phyloP scores from a whole-genome alignment of 2,797 vertebrate genomes.

The Propithecus deckenii region DNA sequence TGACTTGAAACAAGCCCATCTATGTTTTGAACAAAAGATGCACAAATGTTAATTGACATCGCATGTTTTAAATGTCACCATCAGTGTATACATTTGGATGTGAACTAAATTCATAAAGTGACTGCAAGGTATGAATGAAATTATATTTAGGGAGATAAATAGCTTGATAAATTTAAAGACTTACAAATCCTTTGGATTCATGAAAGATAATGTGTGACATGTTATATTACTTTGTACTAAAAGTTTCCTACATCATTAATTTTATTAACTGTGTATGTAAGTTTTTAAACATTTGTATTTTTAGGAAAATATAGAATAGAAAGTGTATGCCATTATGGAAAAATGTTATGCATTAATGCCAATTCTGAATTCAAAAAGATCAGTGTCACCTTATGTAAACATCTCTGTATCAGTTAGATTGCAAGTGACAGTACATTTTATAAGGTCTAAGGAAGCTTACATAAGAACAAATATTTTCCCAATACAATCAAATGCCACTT shows the following conservation, averaged over 20 bases:
- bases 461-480: conserved; percentile 86
- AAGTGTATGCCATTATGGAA: background rate
- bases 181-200: conserved; percentile 6
- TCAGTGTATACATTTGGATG: conserved; percentile 1
- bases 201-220: background rate
- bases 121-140: conserved; percentile 1
- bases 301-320: background rate
- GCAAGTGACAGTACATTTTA: conserved; percentile 78
- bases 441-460: conserved; percentile 81
- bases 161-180: conserved; percentile 66
- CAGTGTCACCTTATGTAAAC: conserved; percentile 63
- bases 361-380: conserved; percentile 71
- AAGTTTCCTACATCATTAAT: background rate
- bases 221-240: background rate
- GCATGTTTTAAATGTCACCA: background rate
- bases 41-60: conserved; percentile 5
- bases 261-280: background rate
- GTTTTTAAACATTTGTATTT: conserved; percentile 36
- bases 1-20: conserved; percentile 74
- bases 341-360: background rate
- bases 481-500: conserved; percentile 85
- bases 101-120: background rate
- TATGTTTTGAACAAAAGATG: conserved; percentile 41
- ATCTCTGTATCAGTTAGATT: conserved; percentile 73
- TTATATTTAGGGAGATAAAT: conserved; percentile 69